A percentile compares a stretch with the other conserved stretches of the same genome.
Evolutionary conservation across 1,140 invertebrate species (phyloP).

Genomic region (Brachionus manjavacas): DNA sequence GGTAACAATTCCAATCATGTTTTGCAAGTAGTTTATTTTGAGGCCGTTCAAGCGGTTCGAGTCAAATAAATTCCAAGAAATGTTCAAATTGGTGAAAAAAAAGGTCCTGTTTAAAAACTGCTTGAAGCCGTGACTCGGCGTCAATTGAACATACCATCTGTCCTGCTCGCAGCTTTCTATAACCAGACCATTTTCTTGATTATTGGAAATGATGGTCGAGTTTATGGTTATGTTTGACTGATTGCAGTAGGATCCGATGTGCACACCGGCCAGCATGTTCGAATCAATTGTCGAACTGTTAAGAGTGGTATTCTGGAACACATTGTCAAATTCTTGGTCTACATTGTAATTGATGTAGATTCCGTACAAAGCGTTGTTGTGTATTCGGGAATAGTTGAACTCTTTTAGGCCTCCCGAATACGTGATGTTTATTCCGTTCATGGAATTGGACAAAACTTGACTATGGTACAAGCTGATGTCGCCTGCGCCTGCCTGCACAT

Average conservation of each 20-base stretch:
- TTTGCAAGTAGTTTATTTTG: conserved; percentile 51
- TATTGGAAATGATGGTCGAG: neutral
- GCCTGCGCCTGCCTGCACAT: conserved; percentile 34
- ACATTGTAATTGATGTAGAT: conserved; percentile 15
- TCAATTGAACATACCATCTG: neutral
- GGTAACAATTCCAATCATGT: conserved; percentile 53
- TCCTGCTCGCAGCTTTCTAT: conserved; percentile 15
- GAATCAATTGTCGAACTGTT: conserved; percentile 49
- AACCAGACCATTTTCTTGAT: conserved; percentile 15
- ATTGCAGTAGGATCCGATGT: conserved; percentile 23
- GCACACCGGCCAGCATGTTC: conserved; percentile 49
- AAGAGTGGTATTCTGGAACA: conserved; percentile 48
- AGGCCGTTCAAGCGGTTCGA: conserved; percentile 52
- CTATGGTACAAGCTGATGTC: conserved; percentile 65
- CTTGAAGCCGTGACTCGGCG: neutral
- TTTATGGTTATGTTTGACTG: conserved; percentile 33
- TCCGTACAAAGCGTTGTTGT: conserved; percentile 26
- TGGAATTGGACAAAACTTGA: conserved; percentile 73
- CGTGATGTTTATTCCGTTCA: conserved; percentile 59
- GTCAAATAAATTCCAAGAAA: conserved; percentile 52
- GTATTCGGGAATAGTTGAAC: conserved; percentile 17
- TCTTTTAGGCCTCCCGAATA: conserved; percentile 48
- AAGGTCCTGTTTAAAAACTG: neutral
- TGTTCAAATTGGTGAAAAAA: conserved; percentile 46
- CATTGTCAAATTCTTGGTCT: conserved; percentile 31